Evolutionary conservation across 2,113 vertebrate genomes (phyloP).

Genomic region (Coreoperca whiteheadi): DNA sequence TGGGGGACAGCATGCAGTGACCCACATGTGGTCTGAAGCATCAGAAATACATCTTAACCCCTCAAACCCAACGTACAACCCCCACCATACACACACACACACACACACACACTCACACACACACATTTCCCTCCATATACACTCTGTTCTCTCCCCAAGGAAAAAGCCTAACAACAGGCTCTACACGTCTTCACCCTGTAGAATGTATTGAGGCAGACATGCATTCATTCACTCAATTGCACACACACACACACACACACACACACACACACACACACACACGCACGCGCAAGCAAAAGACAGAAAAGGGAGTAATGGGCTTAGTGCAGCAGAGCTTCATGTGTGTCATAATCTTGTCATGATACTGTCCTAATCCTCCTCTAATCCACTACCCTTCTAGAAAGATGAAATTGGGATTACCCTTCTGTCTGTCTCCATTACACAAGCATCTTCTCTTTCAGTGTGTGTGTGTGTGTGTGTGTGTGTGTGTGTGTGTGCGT

Average conservation of each 20-base stretch:
- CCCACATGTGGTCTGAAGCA: conserved; percentile 75
- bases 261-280: conserved; percentile 4
- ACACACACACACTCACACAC: conserved; percentile 22
- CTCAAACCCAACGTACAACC: conserved; percentile 44
- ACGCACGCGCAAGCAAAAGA: conserved; percentile 27
- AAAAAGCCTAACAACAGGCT: conserved; percentile 43
- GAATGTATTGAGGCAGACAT: conserved; percentile 51
- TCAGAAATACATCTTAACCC: conserved; percentile 77
- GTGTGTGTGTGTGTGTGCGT: conserved; percentile 29
- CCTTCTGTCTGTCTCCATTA: conserved; percentile 70
- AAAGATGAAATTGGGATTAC: conserved; percentile 78
- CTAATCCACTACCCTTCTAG: conserved; percentile 75
- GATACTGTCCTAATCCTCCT: conserved; percentile 79
- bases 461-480: conserved; percentile 41
- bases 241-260: conserved; percentile 16
- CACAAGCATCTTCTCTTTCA: conserved; percentile 56
- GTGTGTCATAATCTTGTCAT: conserved; percentile 80
- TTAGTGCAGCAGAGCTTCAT: conserved; percentile 73
- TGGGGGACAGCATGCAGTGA: conserved; percentile 65
- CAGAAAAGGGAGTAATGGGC: conserved; percentile 67
- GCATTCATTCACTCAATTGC: conserved; percentile 56
- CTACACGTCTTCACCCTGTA: conserved; percentile 75
- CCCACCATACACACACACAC: conserved; percentile 28
- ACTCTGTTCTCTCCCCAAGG: conserved; percentile 40
- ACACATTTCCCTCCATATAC: background rate